A percentile compares a stretch with the other conserved stretches of the same genome.
Conservation (phyloP, 2,888 invertebrate genomes). For the Limnephilus marmoratus region DNA sequence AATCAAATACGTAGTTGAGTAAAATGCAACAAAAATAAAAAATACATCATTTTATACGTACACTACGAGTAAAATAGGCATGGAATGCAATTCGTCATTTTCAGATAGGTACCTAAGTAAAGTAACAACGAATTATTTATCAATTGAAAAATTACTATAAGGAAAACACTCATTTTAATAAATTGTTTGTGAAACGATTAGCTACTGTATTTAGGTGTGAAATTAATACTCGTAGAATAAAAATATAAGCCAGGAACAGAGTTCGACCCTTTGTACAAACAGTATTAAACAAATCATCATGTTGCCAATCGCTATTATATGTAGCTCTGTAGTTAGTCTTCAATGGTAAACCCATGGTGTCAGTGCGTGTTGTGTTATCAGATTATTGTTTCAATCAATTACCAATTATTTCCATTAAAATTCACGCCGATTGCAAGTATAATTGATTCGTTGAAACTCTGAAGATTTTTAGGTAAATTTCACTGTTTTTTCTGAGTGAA, state of each 20-base stretch:
- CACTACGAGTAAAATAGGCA: not conserved
- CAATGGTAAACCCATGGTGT: not conserved
- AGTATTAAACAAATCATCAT: conserved; percentile 8
- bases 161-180: not conserved
- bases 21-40: not conserved
- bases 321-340: not conserved
- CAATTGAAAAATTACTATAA: not conserved
- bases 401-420: not conserved
- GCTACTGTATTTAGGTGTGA: not conserved
- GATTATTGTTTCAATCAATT: conserved; percentile 1
- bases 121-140: not conserved
- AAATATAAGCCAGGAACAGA: not conserved
- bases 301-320: conserved; percentile 2
- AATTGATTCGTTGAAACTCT: not conserved
- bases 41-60: not conserved
- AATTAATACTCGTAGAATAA: not conserved
- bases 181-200: not conserved
- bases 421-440: not conserved
- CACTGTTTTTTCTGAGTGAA: not conserved
- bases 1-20: not conserved
- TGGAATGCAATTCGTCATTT: not conserved
- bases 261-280: conserved; percentile 14
- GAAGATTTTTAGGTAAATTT: not conserved
- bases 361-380: not conserved
- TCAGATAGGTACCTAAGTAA: not conserved